A percentile compares a stretch with the other conserved stretches of the same genome.
phyloP scores from a whole-genome alignment of 1,140 invertebrate genomes.

The Sinella curviseta region DNA sequence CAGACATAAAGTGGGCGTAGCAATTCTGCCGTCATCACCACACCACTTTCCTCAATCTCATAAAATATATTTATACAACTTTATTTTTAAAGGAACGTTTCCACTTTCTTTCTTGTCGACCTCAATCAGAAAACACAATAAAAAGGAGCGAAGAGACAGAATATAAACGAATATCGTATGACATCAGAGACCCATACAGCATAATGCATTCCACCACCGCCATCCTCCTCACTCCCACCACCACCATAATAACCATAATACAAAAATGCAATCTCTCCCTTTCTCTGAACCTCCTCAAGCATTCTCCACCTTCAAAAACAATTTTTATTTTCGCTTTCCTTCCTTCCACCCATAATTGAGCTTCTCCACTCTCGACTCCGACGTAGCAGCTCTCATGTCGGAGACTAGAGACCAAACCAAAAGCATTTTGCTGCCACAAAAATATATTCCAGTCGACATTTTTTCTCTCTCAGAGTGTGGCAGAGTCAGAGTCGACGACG shows the following conservation, averaged over 20 bases:
- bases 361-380: neutral
- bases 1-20: constrained; percentile 3
- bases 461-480: neutral
- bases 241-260: neutral
- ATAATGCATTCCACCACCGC: neutral
- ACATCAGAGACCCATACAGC: constrained; percentile 21
- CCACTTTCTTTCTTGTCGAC: neutral
- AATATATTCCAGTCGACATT: constrained; percentile 2
- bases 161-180: constrained; percentile 7
- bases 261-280: neutral
- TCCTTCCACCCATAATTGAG: neutral
- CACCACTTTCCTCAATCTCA: neutral
- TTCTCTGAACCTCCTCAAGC: neutral
- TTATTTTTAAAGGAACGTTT: neutral
- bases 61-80: neutral
- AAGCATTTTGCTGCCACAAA: neutral
- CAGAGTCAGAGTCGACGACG: neutral
- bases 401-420: neutral
- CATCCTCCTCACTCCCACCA: neutral
- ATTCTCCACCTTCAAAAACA: neutral
- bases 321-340: neutral
- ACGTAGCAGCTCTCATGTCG: neutral
- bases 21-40: neutral
- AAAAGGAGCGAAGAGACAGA: neutral
- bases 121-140: constrained; percentile 17